Percentiles rank a stretch among this genome's conserved stretches.
phyloP scores from a whole-genome alignment of 1,140 invertebrate genomes.

The Spodoptera litura region DNA sequence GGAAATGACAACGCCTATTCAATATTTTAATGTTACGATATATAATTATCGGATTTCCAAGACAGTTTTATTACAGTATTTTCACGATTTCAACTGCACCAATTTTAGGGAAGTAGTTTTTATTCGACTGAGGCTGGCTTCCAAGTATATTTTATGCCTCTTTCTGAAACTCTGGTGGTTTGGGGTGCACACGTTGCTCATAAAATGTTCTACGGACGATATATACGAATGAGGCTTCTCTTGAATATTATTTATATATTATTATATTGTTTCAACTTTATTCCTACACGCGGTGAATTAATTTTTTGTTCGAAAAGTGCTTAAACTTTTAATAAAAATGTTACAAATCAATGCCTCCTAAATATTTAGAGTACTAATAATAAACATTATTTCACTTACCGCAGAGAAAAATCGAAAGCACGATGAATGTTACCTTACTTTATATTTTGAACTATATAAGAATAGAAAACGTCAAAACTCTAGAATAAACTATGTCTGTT shows the following conservation, averaged over 20 bases:
- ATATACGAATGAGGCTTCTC: not conserved
- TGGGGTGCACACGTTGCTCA: not conserved
- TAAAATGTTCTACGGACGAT: constrained; percentile 17
- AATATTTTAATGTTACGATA: constrained; percentile 18
- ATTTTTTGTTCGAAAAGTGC: constrained; percentile 12
- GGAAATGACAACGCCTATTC: constrained; percentile 13
- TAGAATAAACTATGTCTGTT: not conserved
- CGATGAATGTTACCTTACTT: not conserved
- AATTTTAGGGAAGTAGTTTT: constrained; percentile 17
- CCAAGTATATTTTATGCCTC: constrained; percentile 28
- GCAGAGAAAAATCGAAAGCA: not conserved
- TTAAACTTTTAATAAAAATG: constrained; percentile 13
- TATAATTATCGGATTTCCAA: constrained; percentile 20
- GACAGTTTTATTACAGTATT: not conserved
- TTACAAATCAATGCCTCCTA: constrained; percentile 20
- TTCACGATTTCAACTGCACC: not conserved
- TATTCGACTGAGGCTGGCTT: not conserved
- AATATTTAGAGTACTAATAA: constrained; percentile 21
- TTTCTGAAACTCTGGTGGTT: constrained; percentile 25
- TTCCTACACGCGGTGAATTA: constrained; percentile 4
- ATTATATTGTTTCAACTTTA: constrained; percentile 2
- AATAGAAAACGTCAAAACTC: not conserved
- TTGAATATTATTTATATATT: not conserved
- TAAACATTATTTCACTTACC: not conserved
- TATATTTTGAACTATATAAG: not conserved